Evolutionary conservation across 1,140 invertebrate genomes (phyloP), one percentile per base, ranked within the genome.

Genomic region (Dendroctonus valens): DNA sequence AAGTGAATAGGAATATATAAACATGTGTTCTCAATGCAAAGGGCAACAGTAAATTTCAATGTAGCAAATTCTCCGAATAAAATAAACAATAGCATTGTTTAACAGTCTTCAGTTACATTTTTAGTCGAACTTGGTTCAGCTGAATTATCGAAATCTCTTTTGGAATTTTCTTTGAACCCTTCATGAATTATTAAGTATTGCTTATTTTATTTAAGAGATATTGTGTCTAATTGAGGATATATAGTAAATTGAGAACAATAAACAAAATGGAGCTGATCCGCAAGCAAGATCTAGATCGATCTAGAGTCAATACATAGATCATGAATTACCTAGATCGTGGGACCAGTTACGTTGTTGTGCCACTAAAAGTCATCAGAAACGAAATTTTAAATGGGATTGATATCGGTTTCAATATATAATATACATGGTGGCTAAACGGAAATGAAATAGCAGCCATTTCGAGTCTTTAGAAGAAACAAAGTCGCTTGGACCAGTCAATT

Each of bases 251-350:
- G 58, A 48, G 41, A 67, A 60, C 41, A 67, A 60, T 65, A 42
- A 65, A 59, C 46, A 60, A 60, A 67, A 60, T 54, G 41, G 49
- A 60, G 65, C 41, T 67, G 65, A 75, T 73, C 70, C 73, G 65
- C 71, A 78, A 74, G 75, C 76, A 77, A 69, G 75, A 75, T 77
- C 74, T 76, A 76, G 74, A 76, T 67, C 74, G 73, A 76, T 77
- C 75, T 76, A 77, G 69, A 70, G 69, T 77, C 72, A 74, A 74
- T 71, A 60, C 71, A 70, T 70, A 72, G 74, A 73, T 75, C 74
- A 80, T 73, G 79, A 83, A 82, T 88, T 88, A 88, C 86, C 86
- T 88, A 88, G 83, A 79, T 87, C 86, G 81, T 85, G 84, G 83
- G 84, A 86, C 80, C 86, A 85, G 82, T 87, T 87, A 86, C 86